Evolutionary conservation across 2,888 invertebrate species (phyloP).

Genomic region (Cephus runcator): DNA sequence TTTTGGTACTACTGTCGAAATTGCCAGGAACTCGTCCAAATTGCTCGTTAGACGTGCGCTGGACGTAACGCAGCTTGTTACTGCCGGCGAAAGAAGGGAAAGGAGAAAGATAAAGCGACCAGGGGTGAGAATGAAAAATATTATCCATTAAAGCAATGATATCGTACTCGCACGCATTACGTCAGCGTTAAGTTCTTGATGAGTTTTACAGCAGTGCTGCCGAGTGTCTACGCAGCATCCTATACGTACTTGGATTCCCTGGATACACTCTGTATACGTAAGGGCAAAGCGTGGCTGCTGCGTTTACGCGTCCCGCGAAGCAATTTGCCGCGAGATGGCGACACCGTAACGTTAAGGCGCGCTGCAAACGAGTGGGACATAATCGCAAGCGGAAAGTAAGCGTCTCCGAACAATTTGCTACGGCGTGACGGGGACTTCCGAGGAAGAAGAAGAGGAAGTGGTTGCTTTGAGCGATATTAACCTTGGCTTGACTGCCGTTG

Average conservation of each 20-base stretch:
- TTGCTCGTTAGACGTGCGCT: conserved; percentile 42
- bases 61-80: background rate
- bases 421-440: background rate
- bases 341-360: background rate
- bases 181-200: background rate
- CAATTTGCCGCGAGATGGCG: background rate
- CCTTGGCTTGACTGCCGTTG: background rate
- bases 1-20: background rate
- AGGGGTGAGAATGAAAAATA: background rate
- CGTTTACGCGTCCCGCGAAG: background rate
- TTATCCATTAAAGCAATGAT: background rate
- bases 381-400: background rate
- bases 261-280: no score
- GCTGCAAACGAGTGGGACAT: background rate
- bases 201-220: background rate
- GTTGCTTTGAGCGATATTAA: background rate
- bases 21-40: conserved; percentile 20
- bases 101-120: background rate
- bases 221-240: background rate
- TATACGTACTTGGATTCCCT: no score
- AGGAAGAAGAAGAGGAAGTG: background rate
- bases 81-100: background rate
- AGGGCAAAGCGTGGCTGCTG: no score
- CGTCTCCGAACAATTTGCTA: background rate
- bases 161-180: background rate